Base-by-base conservation (phyloP, 2,113 vertebrate species). In the Cryptomyrus ogoouensis region DNA sequence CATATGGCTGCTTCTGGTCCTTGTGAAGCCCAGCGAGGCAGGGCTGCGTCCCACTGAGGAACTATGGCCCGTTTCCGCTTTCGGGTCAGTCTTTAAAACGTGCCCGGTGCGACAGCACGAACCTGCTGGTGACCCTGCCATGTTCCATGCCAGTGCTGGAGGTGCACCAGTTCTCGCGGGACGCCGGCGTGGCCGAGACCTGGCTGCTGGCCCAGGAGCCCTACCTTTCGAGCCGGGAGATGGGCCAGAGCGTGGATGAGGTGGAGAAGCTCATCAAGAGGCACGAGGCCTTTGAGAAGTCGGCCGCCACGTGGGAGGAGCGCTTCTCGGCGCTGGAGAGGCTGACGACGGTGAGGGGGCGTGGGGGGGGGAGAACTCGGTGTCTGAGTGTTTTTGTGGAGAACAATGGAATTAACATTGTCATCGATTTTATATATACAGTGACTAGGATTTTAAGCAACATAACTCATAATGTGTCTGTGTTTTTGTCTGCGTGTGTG, bases 241-340 rank as follows among this genome's bases (percentile, higher is more conserved):
- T 99, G 56, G 98, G 98, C 3, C 97, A 97, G 93, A 99, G 97
- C 0, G 98, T 99, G 74, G 98, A 98, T 0, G 97, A 99, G 92
- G 98, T 99, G 91, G 98, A 99, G 94, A 99, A 98, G 86, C 94
- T 99, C 86, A 98, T 99, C 94, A 99, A 99, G 92, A 95, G 98
- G 31, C 98, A 99, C 0, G 98, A 99, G 93, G 98, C 98, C 0
- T 99, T 99, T 84, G 98, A 99, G 92, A 99, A 99, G 93, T 99
- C 98, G 0, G 98, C 98, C 9, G 98, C 98, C 4, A 99, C 98
- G 86, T 99, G 98, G 98, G 98, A 99, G 3, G 98, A 99, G 92
- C 96, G 98, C 19, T 99, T 99, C 95, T 97, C 98, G 0, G 98
- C 98, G 0, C 95, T 99, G 94, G 98, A 99, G 92, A 94, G 98